Conservation (phyloP, 1,140 invertebrate species). For the Drosophila orena region DNA sequence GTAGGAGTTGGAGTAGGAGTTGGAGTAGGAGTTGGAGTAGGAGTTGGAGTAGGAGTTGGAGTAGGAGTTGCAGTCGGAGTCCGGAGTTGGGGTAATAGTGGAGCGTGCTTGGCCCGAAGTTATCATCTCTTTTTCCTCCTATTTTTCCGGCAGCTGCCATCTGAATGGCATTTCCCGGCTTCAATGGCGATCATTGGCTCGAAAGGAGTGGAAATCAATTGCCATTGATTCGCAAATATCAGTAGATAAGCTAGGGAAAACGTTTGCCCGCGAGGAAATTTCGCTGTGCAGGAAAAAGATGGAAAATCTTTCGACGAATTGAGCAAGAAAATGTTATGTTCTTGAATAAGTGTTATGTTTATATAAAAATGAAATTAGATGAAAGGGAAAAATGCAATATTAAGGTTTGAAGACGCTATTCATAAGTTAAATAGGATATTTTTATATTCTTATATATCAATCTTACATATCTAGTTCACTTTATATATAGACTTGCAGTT, state of each 20-base stretch:
- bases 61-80: slow-evolving; percentile 7
- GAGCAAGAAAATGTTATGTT: not conserved
- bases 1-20: too few relatives aligned
- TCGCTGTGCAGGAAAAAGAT: too few relatives aligned
- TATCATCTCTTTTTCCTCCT: not conserved
- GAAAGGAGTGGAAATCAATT: slow-evolving; percentile 9
- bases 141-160: slow-evolving; percentile 17
- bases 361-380: too few relatives aligned
- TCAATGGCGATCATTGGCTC: slow-evolving; percentile 18
- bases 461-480: too few relatives aligned
- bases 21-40: too few relatives aligned
- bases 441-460: too few relatives aligned
- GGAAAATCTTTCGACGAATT: not conserved
- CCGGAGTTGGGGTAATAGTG: slow-evolving; percentile 42
- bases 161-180: slow-evolving; percentile 32
- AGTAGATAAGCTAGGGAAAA: not conserved
- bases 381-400: too few relatives aligned
- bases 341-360: too few relatives aligned
- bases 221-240: slow-evolving; percentile 21
- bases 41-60: too few relatives aligned
- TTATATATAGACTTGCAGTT: too few relatives aligned
- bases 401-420: too few relatives aligned
- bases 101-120: slow-evolving; percentile 54
- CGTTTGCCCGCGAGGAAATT: not conserved
- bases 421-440: too few relatives aligned